Evolutionary conservation across 2,113 vertebrate genomes (phyloP), one percentile per base, ranked within the genome.

Genomic region (Strigops habroptila): DNA sequence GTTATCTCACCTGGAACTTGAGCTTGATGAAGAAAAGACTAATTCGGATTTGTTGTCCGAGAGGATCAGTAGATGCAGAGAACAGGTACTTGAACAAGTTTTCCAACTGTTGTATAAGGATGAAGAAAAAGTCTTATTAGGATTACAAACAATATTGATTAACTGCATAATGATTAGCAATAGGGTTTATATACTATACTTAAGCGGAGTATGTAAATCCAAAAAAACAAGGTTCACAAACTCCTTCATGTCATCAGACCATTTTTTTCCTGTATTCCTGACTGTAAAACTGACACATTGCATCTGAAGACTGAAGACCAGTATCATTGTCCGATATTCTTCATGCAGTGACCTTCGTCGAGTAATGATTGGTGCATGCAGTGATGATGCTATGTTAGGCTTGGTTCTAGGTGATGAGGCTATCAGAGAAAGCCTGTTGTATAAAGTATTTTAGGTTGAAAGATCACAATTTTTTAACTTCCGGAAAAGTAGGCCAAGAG

Each of bases 21-120:
- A 99, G 92, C 98, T 99, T 70, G 99, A 99, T 31, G 99, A 99
- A 96, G 99, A 99, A 96, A 98, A 98, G 96, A 98, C 97, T 71
- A 99, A 98, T 75, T 99, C 99, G 0, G 99, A 99, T 92, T 96
- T 99, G 95, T 97, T 99, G 94, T 99, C 99, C 37, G 98, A 99
- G 93, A 98, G 99, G 95, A 98, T 99, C 90, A 96, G 98, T 88
- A 94, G 99, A 91, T 98, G 99, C 96, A 97, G 99, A 97, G 99
- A 99, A 73, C 99, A 99, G 99, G 99, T 99, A 97, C 86, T 94
- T 67, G 30, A 53, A 31, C 25, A 55, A 85, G 7, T 92, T 64
- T 82, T 76, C n/a, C 25, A 83, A 14, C 19, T 74, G 25, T 44
- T 63, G 5, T 52, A 7, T 92, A 33, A 37, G 17, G 9, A 62